Evolutionary conservation across 2,888 invertebrate genomes (phyloP).

Genomic region (Agrotis ipsilon): DNA sequence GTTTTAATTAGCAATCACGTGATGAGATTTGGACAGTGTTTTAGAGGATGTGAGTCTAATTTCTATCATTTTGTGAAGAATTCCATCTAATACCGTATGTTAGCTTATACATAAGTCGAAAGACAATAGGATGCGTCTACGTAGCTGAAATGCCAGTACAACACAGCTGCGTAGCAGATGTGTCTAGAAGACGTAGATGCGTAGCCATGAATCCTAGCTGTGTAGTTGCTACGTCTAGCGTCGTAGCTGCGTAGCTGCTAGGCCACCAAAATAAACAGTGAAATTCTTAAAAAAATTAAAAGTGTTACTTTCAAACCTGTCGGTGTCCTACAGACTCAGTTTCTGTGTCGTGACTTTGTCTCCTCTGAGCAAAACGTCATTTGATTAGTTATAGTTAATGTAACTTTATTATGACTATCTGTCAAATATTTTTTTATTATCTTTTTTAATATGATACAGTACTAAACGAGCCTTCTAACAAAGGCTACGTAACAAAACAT

Average conservation of each 20-base stretch:
- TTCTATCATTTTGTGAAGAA: not conserved
- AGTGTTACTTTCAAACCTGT: not conserved
- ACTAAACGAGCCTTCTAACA: not conserved
- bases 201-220: not conserved
- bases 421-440: no score
- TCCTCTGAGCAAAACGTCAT: no score
- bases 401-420: not conserved
- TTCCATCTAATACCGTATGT: not conserved
- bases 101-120: no score
- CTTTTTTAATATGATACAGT: not conserved
- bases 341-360: not conserved
- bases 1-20: conserved; percentile 46
- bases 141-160: not conserved
- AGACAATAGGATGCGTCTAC: no score
- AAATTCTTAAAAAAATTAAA: no score
- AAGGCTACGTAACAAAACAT: not conserved
- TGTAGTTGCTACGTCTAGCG: not conserved
- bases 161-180: not conserved
- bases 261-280: no score
- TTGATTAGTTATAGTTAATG: no score
- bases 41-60: conserved; percentile 8
- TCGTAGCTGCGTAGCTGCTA: not conserved
- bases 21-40: conserved; percentile 27
- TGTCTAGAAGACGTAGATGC: not conserved
- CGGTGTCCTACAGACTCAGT: not conserved